Percentiles rank a stretch among this genome's conserved stretches.
phyloP scores from a whole-genome alignment of 2,113 vertebrate genomes.

The Sylvia atricapilla region DNA sequence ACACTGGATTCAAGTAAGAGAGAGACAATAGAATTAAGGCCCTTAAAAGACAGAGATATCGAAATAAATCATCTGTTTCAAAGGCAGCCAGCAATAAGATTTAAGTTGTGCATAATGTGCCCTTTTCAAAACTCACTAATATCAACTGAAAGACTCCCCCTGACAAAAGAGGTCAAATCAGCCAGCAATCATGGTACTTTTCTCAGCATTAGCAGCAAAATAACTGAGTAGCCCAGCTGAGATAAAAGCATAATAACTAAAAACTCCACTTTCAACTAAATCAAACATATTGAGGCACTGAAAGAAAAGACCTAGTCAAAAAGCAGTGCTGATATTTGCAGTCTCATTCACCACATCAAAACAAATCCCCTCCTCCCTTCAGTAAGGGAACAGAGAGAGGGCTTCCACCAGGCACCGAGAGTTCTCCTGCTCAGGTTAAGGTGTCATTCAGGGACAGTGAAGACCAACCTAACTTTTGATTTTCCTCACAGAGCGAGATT shows the following conservation, averaged over 20 bases:
- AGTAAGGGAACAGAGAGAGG: neutral
- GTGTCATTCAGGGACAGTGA: neutral
- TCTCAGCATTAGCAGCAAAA: neutral
- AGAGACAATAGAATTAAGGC: neutral
- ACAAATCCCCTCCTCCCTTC: neutral
- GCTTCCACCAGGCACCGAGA: neutral
- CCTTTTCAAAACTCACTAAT: neutral
- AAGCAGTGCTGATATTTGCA: neutral
- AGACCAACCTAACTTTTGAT: neutral
- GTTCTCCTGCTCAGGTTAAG: neutral
- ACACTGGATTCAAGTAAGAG: neutral
- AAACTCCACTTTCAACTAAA: neutral
- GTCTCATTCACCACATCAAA: neutral
- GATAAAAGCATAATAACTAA: neutral
- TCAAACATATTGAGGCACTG: neutral
- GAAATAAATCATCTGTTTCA: neutral
- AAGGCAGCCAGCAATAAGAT: neutral
- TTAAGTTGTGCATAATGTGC: neutral
- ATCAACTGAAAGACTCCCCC: neutral
- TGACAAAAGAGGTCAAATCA: neutral
- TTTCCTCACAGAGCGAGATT: neutral
- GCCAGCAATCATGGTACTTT: neutral
- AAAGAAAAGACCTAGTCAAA: neutral
- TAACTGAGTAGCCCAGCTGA: neutral
- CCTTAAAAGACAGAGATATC: neutral